phyloP scores from a whole-genome alignment of 2,113 vertebrate genomes.

The Piaya cayana region DNA sequence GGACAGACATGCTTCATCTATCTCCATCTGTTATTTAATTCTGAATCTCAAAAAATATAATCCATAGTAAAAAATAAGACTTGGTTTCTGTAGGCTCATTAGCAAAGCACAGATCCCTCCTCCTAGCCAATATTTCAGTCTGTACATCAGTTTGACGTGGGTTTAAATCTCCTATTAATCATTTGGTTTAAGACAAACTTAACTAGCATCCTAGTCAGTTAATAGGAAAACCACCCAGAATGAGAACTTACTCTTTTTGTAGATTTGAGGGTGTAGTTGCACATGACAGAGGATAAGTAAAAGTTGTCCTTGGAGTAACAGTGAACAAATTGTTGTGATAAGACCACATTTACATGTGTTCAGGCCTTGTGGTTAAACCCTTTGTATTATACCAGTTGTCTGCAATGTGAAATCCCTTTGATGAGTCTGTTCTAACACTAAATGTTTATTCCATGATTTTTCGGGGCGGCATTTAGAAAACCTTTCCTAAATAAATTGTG shows the following conservation, averaged over 20 bases:
- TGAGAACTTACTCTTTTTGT: neutral
- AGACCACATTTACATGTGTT: neutral
- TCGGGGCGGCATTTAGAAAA: neutral
- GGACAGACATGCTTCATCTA: conserved; percentile 1
- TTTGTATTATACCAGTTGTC: neutral
- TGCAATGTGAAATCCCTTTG: neutral
- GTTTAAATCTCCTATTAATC: conserved; percentile 24
- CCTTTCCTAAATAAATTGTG: neutral
- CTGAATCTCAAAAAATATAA: conserved; percentile 30
- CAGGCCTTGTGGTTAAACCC: neutral
- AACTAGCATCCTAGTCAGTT: neutral
- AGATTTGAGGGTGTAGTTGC: neutral
- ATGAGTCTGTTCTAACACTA: neutral
- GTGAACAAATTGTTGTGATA: neutral
- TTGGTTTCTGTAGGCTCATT: conserved; percentile 31
- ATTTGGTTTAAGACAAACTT: conserved; percentile 7
- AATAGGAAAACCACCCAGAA: conserved; percentile 3
- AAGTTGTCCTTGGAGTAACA: neutral
- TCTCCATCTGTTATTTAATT: conserved; percentile 16
- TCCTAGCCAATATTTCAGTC: neutral
- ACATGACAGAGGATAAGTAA: neutral
- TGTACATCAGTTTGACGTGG: neutral
- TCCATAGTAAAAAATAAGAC: neutral
- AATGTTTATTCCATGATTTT: neutral
- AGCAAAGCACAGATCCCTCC: neutral